Conservation (phyloP, 2,888 invertebrate genomes). For the Helobdella robusta region DNA sequence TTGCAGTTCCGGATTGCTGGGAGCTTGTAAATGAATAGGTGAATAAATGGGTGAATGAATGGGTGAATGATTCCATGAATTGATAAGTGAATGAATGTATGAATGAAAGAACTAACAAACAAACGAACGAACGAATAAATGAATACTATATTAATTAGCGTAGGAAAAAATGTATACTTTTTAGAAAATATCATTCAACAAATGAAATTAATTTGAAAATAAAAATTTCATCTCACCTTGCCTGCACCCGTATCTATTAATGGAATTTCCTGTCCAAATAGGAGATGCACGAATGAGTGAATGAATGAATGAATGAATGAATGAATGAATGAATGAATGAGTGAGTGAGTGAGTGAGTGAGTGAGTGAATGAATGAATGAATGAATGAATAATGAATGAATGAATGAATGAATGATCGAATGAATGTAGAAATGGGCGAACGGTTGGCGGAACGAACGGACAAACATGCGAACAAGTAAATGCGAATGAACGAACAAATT, state of each 20-base stretch:
- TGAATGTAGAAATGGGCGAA: not conserved
- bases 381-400: conserved; percentile 2
- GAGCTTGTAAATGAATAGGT: too few relatives aligned
- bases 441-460: too few relatives aligned
- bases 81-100: too few relatives aligned
- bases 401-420: not conserved
- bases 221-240: conserved; percentile 29
- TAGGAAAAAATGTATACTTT: too few relatives aligned
- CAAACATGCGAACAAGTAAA: too few relatives aligned
- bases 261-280: conserved; percentile 25
- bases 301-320: not conserved
- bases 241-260: conserved; percentile 31
- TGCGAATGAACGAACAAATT: not conserved
- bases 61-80: too few relatives aligned
- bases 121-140: too few relatives aligned
- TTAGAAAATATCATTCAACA: not conserved
- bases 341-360: not conserved
- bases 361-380: not conserved
- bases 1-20: conserved; percentile 41
- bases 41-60: too few relatives aligned
- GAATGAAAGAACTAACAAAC: too few relatives aligned
- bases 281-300: not conserved
- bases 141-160: too few relatives aligned
- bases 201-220: not conserved
- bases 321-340: not conserved